Base-by-base conservation (phyloP, 2,113 vertebrate genomes). In the Channa argus region DNA sequence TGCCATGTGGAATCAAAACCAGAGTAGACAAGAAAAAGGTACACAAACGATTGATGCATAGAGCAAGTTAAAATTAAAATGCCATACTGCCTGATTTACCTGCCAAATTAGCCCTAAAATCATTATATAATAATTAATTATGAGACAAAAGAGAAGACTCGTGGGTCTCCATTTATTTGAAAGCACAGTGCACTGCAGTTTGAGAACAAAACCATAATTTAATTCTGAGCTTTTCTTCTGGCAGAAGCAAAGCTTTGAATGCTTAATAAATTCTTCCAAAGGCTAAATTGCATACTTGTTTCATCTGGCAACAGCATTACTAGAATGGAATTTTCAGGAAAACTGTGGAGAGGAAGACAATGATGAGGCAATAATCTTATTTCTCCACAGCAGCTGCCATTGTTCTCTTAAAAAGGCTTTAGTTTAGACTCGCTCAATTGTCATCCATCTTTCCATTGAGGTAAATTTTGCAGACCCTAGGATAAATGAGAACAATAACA, bases 311-410 rank as follows among this genome's bases (percentile, higher is more conserved):
- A 90, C 82, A 77, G 83, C 76, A 90, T 91, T 86, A 89, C 66
- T 82, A 33, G 50, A 90, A 86, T 88, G 69, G 77, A 86, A 93
- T 86, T 88, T 80, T 81, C 79, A 60, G 68, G 63, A 84, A 87
- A 84, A 82, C 58, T 74, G 73, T 82, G 47, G 59, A 79, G 70
- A 71, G 72, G 63, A 84, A 81, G 79, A 89, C 81, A 91, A 84
- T 84, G 74, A 87, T 82, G 77, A 86, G 87, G 80, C 67, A 79
- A 75, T 88, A 91, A 90, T 92, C 84, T 84, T 59, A 87, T 91
- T 90, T 85, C 85, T 85, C 80, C 76, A 84, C 88, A 79, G 80
- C 83, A 86, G 86, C 87, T 77, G 79, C 84, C 77, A 90, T 92
- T 91, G 89, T 92, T 79, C 86, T 79, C 67, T 53, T 47, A 53